Conservation (phyloP, 2,113 vertebrate species). For the Ciconia stormi region DNA sequence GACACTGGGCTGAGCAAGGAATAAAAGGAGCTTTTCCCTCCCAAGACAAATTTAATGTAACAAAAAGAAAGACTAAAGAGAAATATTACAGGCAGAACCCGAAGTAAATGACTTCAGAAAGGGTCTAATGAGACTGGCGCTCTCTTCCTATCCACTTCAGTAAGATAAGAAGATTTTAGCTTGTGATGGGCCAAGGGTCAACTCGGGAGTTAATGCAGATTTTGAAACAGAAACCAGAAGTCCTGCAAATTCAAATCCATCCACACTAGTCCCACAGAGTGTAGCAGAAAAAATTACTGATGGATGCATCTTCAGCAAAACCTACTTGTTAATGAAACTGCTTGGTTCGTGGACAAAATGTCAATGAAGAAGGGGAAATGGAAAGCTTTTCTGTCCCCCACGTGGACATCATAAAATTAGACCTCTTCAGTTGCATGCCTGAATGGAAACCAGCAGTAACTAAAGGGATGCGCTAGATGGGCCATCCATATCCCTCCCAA, state of each 20-base stretch:
- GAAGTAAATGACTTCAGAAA: background rate
- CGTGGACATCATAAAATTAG: background rate
- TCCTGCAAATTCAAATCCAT: background rate
- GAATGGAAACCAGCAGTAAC: background rate
- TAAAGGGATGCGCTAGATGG: background rate
- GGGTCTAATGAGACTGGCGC: background rate
- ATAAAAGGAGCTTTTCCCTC: background rate
- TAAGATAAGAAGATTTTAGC: conserved; percentile 1
- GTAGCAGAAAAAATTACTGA: background rate
- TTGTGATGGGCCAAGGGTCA: background rate
- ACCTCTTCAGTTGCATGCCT: fast-evolving
- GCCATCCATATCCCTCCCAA: background rate
- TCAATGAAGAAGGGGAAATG: background rate
- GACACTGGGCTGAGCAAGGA: background rate
- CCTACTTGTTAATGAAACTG: background rate
- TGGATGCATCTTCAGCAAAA: background rate
- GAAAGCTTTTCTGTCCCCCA: background rate
- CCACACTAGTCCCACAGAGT: background rate
- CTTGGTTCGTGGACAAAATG: background rate
- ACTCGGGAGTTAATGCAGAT: background rate
- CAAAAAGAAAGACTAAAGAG: background rate
- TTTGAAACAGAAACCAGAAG: conserved; percentile 5
- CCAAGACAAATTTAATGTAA: background rate
- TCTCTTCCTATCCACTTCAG: background rate
- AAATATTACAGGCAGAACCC: background rate